These are phyloP conservation scores for Luscinia megarhynchos DNA, from an alignment of 2,797 vertebrate genomes.

Conservation along the genomic window DNA sequence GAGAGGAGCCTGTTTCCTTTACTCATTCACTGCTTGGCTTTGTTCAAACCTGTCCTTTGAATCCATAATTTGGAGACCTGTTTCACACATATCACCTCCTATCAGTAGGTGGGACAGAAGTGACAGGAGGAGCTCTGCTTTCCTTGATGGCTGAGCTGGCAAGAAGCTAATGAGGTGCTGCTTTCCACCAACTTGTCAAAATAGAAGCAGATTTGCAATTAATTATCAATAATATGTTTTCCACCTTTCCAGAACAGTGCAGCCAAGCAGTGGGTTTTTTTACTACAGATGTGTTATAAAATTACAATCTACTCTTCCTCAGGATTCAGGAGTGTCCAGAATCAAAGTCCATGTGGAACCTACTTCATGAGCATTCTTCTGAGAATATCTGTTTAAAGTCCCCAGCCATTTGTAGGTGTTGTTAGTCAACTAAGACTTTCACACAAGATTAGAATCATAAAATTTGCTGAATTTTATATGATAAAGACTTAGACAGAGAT, in stretches of 20 bases:
- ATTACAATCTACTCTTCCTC: background rate
- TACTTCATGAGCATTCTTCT: background rate
- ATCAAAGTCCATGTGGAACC: background rate
- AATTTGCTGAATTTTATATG: background rate
- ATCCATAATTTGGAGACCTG: background rate
- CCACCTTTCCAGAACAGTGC: background rate
- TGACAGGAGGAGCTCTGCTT: background rate
- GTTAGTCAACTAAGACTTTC: background rate
- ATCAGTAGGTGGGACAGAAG: background rate
- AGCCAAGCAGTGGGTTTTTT: background rate
- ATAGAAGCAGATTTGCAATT: background rate
- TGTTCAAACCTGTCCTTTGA: background rate
- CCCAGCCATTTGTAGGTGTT: background rate
- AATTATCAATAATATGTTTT: background rate
- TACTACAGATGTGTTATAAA: background rate
- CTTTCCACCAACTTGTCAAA: background rate
- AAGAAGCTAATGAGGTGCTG: background rate
- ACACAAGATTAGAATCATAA: background rate
- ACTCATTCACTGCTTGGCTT: background rate
- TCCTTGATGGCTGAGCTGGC: background rate
- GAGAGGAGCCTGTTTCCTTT: background rate
- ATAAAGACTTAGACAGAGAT: background rate
- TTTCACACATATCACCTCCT: background rate
- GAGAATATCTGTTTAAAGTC: background rate
- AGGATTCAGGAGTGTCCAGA: background rate